Evolutionary conservation across 2,113 vertebrate genomes (phyloP), one percentile per base, ranked within the genome.

Genomic region (Nerophis ophidion): DNA sequence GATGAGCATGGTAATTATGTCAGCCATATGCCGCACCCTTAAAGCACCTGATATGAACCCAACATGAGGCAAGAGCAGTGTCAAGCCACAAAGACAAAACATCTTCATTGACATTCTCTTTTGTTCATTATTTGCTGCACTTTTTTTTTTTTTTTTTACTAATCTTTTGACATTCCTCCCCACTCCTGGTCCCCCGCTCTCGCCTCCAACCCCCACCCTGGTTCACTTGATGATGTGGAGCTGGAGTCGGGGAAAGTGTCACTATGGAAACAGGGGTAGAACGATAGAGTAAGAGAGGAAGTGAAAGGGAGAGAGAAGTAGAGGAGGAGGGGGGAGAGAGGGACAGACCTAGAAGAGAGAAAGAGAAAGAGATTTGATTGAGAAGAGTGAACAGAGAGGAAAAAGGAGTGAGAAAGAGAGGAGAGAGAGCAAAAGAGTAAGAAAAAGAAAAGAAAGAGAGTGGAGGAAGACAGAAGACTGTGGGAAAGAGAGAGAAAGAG

Each of bases 251-350:
- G 85, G 82, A 80, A 83, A 84, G 84, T 85, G 87, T 89, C 87
- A 87, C 87, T 87, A 89, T 89, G 87, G 87, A 84, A 89, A 89
- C 87, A 81, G 72, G 82, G 83, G 82, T 76, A 76, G 77, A 87
- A 9, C 4, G 40, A 3, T 3, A 11, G 10, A 44, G 6, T 6
- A 8, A 11, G 59, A 49, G 63, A 68, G 67, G 54, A 63, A 61
- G 48, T 63, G 49, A 10, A 4, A 26, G 26, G 26, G 62, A 49
- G 65, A 68, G 68, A 56, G 65, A 63, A 42, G 59, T 63, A 66
- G 52, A 11, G 26, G 40, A 34, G 42, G 36, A 64, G 26, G 26
- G 26, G 26, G 26, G 26, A 26, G 64, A 26, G 26, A 26, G 26
- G 26, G 26, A 26, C 26, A 26, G 26, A 26, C 26, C 26, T 26